These are phyloP conservation scores for Falco cherrug DNA, from an alignment of 2,797 vertebrate genomes.

Conservation along the genomic window DNA sequence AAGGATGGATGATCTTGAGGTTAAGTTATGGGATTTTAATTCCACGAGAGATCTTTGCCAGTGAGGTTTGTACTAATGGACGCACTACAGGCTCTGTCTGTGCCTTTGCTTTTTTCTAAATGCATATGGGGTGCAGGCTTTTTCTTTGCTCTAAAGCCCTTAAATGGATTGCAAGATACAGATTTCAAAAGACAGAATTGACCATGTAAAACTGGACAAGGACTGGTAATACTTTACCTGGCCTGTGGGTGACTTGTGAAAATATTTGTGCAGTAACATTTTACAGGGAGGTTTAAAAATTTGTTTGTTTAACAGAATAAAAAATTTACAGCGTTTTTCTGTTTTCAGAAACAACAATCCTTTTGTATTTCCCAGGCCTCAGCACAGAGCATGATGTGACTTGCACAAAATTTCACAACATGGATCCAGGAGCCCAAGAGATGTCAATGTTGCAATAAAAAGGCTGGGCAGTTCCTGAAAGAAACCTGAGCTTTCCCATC, in stretches of 20 bases:
- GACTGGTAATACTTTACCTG: conserved; percentile 30
- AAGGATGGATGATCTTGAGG: not conserved
- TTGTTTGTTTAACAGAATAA: conserved; percentile 51
- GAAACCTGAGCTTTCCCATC: conserved; percentile 2
- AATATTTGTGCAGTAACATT: conserved; percentile 56
- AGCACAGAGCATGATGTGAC: not conserved
- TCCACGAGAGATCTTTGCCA: not conserved
- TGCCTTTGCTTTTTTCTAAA: not conserved
- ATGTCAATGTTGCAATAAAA: conserved; percentile 27
- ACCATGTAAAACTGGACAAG: not conserved
- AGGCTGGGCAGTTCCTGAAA: not conserved
- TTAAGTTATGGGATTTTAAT: not conserved
- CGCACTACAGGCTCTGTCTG: not conserved
- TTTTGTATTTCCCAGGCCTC: conserved; percentile 40
- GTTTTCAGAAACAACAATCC: conserved; percentile 62
- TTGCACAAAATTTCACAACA: conserved; percentile 17
- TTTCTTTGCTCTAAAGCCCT: not conserved
- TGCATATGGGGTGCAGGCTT: not conserved
- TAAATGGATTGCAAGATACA: not conserved
- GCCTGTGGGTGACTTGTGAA: conserved; percentile 19
- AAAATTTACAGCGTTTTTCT: conserved; percentile 60
- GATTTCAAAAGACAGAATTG: not conserved
- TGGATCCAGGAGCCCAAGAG: not conserved
- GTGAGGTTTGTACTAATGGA: not conserved
- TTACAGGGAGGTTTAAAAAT: conserved; percentile 41